Evolutionary conservation across 2,888 invertebrate species (phyloP).

Genomic region (Phrixothrix hirtus): DNA sequence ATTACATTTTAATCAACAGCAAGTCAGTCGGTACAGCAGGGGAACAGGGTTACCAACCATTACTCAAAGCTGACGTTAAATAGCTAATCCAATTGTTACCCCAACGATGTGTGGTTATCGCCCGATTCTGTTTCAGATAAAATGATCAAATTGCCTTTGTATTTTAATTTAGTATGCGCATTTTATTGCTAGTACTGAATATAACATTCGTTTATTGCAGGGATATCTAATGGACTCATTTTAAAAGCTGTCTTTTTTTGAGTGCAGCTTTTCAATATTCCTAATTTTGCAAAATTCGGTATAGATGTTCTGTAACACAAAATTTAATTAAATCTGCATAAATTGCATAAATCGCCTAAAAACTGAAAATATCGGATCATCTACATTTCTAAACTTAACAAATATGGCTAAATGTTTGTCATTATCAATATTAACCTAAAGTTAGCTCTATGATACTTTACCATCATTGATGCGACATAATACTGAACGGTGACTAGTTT

Average conservation of each 20-base stretch:
- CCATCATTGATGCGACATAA: too few species aligned
- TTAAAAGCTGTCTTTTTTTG: too few species aligned
- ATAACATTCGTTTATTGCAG: slow-evolving; percentile 1
- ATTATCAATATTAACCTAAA: too few species aligned
- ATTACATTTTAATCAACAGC: slow-evolving; percentile 60
- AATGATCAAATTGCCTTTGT: slow-evolving; percentile 33
- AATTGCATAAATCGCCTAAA: not conserved
- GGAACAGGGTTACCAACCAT: slow-evolving; percentile 55
- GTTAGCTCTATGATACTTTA: too few species aligned
- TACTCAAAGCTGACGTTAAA: slow-evolving; percentile 59
- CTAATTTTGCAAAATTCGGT: not conserved
- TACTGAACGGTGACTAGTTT: too few species aligned
- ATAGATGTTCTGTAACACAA: not conserved
- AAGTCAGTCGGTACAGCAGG: slow-evolving; percentile 44
- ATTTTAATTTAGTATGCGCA: slow-evolving; percentile 29
- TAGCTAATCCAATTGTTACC: slow-evolving; percentile 58
- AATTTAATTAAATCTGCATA: not conserved
- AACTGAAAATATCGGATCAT: too few species aligned
- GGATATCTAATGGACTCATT: not conserved
- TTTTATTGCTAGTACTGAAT: slow-evolving; percentile 4
- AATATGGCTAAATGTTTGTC: too few species aligned
- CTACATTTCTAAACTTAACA: too few species aligned
- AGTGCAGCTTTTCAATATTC: too few species aligned
- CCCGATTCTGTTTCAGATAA: slow-evolving; percentile 47
- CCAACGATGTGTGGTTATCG: slow-evolving; percentile 56